Evolutionary conservation across 2,797 vertebrate species (phyloP), one percentile per base, ranked within the genome.

Genomic region (Oreonectes daqikongensis): DNA sequence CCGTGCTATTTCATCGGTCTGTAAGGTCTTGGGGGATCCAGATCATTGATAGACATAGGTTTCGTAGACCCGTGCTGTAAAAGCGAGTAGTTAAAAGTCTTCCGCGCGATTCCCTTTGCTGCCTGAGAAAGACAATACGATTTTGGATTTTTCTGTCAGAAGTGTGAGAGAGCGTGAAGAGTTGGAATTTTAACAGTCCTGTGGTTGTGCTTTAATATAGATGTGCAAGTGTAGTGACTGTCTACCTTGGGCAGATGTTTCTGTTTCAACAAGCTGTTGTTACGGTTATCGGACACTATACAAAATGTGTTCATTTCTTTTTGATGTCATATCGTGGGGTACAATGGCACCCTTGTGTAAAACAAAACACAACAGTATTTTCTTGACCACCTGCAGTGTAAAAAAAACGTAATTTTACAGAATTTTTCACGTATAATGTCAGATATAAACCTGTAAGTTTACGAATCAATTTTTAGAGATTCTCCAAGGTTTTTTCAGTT

Each of bases 131-230:
- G 48, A 76, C 24, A 75, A 72, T 53, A 65, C 40, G 20, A 64
- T 76, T 75, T 44, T 15, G 68, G 52, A 80, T 77, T 70, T 73
- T 73, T 77, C 73, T 75, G 80, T 81, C 81, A 72, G 64, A 79
- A 42, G 35, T 67, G 81, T 77, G 42, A 74, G 64, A 63, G 59
- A 73, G 60, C 69, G 40, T 81, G 73, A 80, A 82, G 67, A 71
- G 65, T 72, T 59, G 4, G 63, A 66, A 76, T 79, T 79, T 78
- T 53, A 82, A 69, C 74, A 71, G 52, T 32, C 77, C 66, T 71
- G 52, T 52, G 68, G 44, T 17, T 64, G 35, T 66, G 50, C 42
- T 42, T 79, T 70, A 77, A 72, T 80, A 76, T n/a, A 84, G 80
- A 76, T 64, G 50, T 80, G 79, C 40, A 75, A 40, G 64, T 78